Evolutionary conservation across 2,113 vertebrate species (phyloP).

Genomic region (Sceloporus tristichus): DNA sequence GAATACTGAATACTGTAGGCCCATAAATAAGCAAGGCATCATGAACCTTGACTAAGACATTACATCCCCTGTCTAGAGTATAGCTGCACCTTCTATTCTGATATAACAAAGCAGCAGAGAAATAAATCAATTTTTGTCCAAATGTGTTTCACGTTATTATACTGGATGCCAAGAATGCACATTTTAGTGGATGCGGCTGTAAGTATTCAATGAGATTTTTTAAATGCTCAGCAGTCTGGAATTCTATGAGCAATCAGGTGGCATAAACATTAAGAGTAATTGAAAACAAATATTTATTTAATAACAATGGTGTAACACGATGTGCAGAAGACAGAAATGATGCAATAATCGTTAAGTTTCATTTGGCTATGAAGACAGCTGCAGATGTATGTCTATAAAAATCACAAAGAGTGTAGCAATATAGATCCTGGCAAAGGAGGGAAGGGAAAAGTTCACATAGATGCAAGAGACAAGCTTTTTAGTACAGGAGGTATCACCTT

Average conservation of each 20-base stretch:
- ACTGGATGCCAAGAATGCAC: not conserved
- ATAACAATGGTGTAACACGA: not conserved
- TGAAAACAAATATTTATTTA: not conserved
- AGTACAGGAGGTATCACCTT: not conserved
- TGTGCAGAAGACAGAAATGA: not conserved
- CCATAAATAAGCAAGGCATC: too few relatives aligned
- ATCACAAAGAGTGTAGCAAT: not conserved
- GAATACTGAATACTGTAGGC: too few relatives aligned
- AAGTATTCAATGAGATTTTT: not conserved
- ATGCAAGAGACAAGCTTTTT: not conserved
- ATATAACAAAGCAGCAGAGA: not conserved
- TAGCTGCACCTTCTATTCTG: not conserved
- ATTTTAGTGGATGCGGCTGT: not conserved
- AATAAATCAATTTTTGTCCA: not conserved
- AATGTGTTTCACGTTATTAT: not conserved
- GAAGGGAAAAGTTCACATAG: not conserved
- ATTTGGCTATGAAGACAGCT: not conserved
- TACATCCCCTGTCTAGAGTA: not conserved
- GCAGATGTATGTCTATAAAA: not conserved
- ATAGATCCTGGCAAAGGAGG: not conserved
- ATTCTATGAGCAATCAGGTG: not conserved
- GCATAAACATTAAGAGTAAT: not conserved
- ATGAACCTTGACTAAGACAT: not conserved
- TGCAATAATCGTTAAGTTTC: not conserved
- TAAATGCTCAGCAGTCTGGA: not conserved